Conservation (phyloP, 2,113 vertebrate species). For the Sinocyclocheilus anshuiensis region DNA sequence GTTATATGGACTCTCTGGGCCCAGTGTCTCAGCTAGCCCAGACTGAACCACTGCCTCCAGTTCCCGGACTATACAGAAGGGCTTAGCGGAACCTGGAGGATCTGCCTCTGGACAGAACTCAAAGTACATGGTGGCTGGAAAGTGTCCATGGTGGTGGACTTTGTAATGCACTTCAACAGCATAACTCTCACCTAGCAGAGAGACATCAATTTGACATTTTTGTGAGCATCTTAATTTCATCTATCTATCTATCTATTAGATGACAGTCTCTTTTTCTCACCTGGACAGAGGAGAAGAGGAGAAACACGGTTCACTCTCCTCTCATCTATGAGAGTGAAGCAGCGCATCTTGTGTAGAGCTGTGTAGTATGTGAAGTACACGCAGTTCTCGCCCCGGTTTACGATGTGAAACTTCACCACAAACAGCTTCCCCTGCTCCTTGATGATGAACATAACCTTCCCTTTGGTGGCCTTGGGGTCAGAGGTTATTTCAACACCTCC, state of each 20-base stretch:
- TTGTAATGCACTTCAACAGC: constrained; percentile 74
- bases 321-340: constrained; percentile 70
- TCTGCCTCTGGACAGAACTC: constrained; percentile 79
- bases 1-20: constrained; percentile 77
- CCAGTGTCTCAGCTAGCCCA: constrained; percentile 76
- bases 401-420: constrained; percentile 70
- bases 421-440: constrained; percentile 38
- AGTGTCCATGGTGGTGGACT: constrained; percentile 77
- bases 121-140: constrained; percentile 75
- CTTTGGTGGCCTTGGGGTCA: constrained; percentile 45
- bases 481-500: constrained; percentile 79
- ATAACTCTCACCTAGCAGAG: constrained; percentile 71
- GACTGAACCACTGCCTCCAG: constrained; percentile 73
- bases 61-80: constrained; percentile 81
- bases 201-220: not conserved
- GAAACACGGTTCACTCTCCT: constrained; percentile 63
- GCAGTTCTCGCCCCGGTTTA: constrained; percentile 66
- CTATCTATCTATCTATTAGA: not conserved
- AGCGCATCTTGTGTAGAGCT: constrained; percentile 55
- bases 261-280: constrained; percentile 65
- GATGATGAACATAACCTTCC: constrained; percentile 75
- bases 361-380: constrained; percentile 78
- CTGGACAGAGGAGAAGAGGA: constrained; percentile 75
- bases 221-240: not conserved
- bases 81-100: constrained; percentile 32